Percentiles rank a stretch among this genome's conserved stretches.
phyloP scores from a whole-genome alignment of 2,888 invertebrate genomes.

The Athrips mouffetella region DNA sequence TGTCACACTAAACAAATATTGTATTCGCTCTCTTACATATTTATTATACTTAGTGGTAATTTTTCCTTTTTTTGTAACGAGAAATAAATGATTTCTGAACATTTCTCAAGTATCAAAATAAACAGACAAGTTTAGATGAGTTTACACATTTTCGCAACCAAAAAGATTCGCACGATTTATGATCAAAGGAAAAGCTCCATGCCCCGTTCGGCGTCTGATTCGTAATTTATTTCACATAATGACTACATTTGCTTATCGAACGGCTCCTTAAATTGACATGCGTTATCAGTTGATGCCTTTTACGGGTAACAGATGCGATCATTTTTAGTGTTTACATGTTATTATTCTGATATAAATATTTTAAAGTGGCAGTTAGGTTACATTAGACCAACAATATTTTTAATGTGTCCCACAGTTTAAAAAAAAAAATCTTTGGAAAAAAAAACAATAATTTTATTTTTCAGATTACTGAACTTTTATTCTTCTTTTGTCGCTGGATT shows the following conservation, averaged over 20 bases:
- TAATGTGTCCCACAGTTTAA: too few species aligned
- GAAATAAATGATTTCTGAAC: not conserved
- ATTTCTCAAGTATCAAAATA: not conserved
- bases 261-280: slow-evolving; percentile 20
- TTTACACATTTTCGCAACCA: not conserved
- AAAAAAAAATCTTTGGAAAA: too few species aligned
- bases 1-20: too few species aligned
- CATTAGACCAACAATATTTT: not conserved
- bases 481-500: too few species aligned
- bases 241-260: slow-evolving; percentile 26
- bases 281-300: slow-evolving; percentile 20
- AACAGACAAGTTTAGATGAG: too few species aligned
- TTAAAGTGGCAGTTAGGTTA: not conserved
- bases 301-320: slow-evolving; percentile 16
- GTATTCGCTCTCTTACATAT: too few species aligned
- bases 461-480: too few species aligned
- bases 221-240: slow-evolving; percentile 23
- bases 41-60: too few species aligned
- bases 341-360: not conserved
- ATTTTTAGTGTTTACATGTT: slow-evolving; percentile 11
- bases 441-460: too few species aligned
- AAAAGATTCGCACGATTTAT: slow-evolving; percentile 8
- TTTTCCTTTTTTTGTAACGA: not conserved
- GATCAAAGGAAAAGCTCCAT: slow-evolving; percentile 14
- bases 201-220: slow-evolving; percentile 15